Evolutionary conservation across 2,888 invertebrate genomes (phyloP).

Genomic region (Sabellastarte sp.): DNA sequence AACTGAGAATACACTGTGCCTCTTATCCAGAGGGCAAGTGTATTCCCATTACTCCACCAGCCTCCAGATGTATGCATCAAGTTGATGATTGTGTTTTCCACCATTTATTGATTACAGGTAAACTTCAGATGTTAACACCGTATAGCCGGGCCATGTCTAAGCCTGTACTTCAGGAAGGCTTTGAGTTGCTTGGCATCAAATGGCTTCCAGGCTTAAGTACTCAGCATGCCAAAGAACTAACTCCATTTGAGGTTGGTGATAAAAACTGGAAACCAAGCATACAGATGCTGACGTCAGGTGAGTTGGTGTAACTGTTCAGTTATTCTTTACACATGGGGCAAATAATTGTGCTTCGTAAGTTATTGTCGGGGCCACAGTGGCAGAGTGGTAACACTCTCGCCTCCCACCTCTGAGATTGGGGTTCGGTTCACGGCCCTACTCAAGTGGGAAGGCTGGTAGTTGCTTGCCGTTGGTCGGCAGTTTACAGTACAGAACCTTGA

Average conservation of each 20-base stretch:
- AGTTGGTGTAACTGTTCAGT: not conserved
- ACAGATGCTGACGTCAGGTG: conserved; percentile 44
- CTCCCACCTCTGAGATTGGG: not conserved
- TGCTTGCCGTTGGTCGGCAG: too few relatives aligned
- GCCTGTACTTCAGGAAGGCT: conserved; percentile 28
- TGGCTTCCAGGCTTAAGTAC: conserved; percentile 44
- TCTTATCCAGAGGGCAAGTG: too few relatives aligned
- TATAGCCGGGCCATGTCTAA: conserved; percentile 27
- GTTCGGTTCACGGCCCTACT: too few relatives aligned
- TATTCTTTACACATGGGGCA: not conserved
- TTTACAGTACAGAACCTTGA: too few relatives aligned
- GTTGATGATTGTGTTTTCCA: too few relatives aligned
- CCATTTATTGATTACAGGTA: conserved; percentile 33
- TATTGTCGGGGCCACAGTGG: not conserved
- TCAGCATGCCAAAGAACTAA: conserved; percentile 51
- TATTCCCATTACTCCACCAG: too few relatives aligned
- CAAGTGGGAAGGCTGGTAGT: too few relatives aligned
- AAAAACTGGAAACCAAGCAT: conserved; percentile 46
- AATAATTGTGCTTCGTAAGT: not conserved
- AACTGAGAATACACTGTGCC: too few relatives aligned
- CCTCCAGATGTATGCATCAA: too few relatives aligned
- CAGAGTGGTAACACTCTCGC: not conserved
- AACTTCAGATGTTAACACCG: conserved; percentile 40
- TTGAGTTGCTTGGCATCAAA: conserved; percentile 52
- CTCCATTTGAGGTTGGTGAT: conserved; percentile 52